Percentiles rank a stretch among this genome's conserved stretches.
phyloP scores from a whole-genome alignment of 2,797 vertebrate genomes.

The Eremophila alpestris region DNA sequence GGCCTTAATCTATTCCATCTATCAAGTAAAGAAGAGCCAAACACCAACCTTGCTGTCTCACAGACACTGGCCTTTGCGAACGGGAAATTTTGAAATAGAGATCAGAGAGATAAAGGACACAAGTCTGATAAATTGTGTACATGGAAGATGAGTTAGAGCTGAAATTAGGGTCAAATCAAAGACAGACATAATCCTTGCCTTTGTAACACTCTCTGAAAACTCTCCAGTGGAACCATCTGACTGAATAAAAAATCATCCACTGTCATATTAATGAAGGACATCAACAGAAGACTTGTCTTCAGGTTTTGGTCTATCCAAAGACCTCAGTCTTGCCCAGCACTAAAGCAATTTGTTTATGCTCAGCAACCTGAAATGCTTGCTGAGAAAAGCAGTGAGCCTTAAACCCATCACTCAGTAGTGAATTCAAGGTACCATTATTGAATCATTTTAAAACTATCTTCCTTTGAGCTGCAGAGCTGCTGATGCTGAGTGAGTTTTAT shows the following conservation, averaged over 20 bases:
- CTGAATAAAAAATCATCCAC: not conserved
- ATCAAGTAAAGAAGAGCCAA: not conserved
- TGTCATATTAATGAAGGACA: not conserved
- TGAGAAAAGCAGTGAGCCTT: not conserved
- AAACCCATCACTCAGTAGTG: not conserved
- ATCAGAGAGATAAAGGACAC: not conserved
- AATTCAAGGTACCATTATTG: not conserved
- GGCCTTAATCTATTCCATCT: not conserved
- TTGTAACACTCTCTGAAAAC: not conserved
- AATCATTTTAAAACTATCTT: not conserved
- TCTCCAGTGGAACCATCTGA: not conserved
- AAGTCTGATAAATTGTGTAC: not conserved
- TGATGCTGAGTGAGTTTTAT: not conserved
- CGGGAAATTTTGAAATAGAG: not conserved
- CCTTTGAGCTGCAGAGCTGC: not conserved
- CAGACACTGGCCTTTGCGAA: not conserved
- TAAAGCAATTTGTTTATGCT: not conserved
- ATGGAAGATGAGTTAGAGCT: not conserved
- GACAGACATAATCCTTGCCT: not conserved
- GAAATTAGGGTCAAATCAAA: not conserved
- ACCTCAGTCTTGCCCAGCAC: fast-evolving
- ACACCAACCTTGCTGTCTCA: not conserved
- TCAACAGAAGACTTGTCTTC: not conserved
- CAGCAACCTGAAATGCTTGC: not conserved
- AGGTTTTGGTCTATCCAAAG: not conserved